Conservation (phyloP, 2,888 invertebrate genomes). For the Metacarcinus magister region DNA sequence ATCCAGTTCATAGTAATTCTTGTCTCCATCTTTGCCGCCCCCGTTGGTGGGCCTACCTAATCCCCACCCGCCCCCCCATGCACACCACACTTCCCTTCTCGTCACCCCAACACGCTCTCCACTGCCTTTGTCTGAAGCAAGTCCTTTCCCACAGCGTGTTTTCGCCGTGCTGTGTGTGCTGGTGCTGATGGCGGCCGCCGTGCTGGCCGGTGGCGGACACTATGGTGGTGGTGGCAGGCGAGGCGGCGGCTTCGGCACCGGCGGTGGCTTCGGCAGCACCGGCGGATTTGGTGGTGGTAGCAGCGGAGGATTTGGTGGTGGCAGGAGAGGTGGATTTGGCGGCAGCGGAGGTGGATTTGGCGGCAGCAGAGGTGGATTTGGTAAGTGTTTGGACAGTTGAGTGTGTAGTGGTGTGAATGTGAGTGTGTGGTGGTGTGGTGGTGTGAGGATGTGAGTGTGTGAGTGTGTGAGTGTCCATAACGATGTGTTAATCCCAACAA, state of each 20-base stretch:
- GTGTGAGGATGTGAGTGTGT: neutral
- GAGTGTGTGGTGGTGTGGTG: neutral
- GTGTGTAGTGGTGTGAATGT: neutral
- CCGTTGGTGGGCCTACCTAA: too few relatives aligned
- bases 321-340: neutral
- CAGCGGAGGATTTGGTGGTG: neutral
- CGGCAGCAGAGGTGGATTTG: neutral
- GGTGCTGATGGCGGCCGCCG: constrained; percentile 9
- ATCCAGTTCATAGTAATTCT: too few relatives aligned
- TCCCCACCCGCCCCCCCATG: neutral
- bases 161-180: constrained; percentile 22
- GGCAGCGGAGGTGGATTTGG: neutral
- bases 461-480: too few relatives aligned
- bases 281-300: neutral
- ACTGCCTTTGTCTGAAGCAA: too few relatives aligned
- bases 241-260: neutral
- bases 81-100: neutral
- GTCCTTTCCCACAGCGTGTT: neutral
- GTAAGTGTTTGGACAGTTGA: neutral
- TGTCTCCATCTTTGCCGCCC: too few relatives aligned
- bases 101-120: neutral
- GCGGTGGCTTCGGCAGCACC: too few relatives aligned
- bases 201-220: neutral
- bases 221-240: neutral
- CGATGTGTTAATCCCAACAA: too few relatives aligned